phyloP scores from a whole-genome alignment of 2,888 invertebrate genomes.

The Leptinotarsa tumamoca region DNA sequence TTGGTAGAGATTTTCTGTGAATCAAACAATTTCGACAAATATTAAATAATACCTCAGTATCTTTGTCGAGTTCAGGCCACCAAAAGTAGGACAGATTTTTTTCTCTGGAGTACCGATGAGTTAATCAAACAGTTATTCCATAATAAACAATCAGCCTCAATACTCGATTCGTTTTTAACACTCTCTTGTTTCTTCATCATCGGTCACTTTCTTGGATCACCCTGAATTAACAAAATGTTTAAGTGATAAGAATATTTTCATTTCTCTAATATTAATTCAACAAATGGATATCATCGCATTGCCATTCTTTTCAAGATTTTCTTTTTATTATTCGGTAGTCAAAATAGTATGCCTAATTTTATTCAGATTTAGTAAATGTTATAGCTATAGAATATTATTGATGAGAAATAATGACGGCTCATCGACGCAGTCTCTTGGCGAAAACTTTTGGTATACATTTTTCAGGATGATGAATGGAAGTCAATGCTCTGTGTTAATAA shows the following conservation, averaged over 20 bases:
- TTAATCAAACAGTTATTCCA: conserved; percentile 42
- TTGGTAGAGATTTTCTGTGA: too few species aligned
- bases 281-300: too few species aligned
- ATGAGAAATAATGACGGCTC: not conserved
- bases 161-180: conserved; percentile 36
- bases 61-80: conserved; percentile 49
- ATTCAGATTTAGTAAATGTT: not conserved
- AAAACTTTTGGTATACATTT: not conserved
- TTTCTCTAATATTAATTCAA: too few species aligned
- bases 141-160: conserved; percentile 42
- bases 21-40: not conserved
- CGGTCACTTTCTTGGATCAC: too few species aligned
- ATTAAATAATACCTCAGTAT: conserved; percentile 42
- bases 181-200: conserved; percentile 12
- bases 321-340: not conserved
- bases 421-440: not conserved
- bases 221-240: too few species aligned
- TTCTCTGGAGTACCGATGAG: conserved; percentile 46
- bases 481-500: not conserved
- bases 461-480: not conserved
- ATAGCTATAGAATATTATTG: not conserved
- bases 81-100: conserved; percentile 44
- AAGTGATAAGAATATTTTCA: too few species aligned
- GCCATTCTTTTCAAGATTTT: too few species aligned
- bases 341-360: not conserved